Conservation (phyloP, 2,113 vertebrate genomes). For the Chamaetylas fuelleborni region DNA sequence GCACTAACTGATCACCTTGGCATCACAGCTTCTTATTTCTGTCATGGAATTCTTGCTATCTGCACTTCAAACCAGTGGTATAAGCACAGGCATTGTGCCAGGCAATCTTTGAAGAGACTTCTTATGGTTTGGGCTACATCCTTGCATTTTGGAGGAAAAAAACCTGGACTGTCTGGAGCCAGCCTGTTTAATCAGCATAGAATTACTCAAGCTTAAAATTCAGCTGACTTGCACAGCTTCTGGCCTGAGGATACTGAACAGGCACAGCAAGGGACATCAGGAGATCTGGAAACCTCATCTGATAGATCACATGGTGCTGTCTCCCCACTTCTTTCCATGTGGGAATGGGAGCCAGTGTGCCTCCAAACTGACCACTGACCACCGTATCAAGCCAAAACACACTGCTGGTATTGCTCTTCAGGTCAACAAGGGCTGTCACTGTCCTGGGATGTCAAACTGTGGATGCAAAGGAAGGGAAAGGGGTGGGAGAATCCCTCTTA, state of each 20-base stretch:
- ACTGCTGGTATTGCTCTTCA: not conserved
- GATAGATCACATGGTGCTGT: constrained; percentile 28
- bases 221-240: constrained; percentile 56
- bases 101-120: not conserved
- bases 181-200: constrained; percentile 40
- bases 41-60: not conserved
- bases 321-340: not conserved
- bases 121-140: constrained; percentile 57
- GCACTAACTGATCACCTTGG: constrained; percentile 18
- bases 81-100: constrained; percentile 28
- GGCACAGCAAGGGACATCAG: constrained; percentile 13
- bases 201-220: constrained; percentile 58
- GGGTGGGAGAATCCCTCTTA: not conserved
- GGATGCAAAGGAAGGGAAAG: not conserved
- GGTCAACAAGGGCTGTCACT: not conserved
- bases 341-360: not conserved
- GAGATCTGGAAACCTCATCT: constrained; percentile 22
- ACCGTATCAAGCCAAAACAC: not conserved
- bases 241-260: constrained; percentile 34
- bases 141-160: constrained; percentile 19
- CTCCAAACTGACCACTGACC: not conserved
- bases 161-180: constrained; percentile 58
- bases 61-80: constrained; percentile 17
- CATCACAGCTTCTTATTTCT: not conserved
- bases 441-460: not conserved